phyloP scores from a whole-genome alignment of 1,140 invertebrate genomes.

The Drusus annulatus region DNA sequence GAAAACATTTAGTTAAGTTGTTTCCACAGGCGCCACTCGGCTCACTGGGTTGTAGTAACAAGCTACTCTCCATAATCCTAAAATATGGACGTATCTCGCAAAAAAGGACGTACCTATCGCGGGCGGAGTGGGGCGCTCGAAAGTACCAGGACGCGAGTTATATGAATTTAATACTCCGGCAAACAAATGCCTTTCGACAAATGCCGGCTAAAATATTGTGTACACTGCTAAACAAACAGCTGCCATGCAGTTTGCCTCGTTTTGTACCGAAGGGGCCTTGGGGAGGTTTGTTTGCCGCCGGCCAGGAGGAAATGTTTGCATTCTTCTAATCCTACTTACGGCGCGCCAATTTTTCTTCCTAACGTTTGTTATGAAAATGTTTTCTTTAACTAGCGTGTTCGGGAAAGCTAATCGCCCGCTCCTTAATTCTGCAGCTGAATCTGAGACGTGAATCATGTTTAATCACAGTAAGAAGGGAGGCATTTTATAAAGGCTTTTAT shows the following conservation, averaged over 20 bases:
- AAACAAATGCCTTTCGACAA: slow-evolving; percentile 46
- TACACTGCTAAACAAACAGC: slow-evolving; percentile 42
- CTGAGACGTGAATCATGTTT: slow-evolving; percentile 20
- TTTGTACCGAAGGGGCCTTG: neutral
- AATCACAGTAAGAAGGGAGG: slow-evolving; percentile 27
- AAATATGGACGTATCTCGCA: slow-evolving; percentile 41
- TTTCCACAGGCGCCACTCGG: neutral
- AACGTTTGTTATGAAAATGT: slow-evolving; percentile 32
- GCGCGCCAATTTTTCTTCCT: slow-evolving; percentile 25
- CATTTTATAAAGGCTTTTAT: slow-evolving; percentile 18
- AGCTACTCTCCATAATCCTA: slow-evolving; percentile 43
- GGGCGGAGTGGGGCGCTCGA: neutral
- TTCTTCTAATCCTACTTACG: slow-evolving; percentile 35
- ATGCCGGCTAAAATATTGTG: slow-evolving; percentile 47
- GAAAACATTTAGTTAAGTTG: slow-evolving; percentile 23
- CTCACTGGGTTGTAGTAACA: slow-evolving; percentile 9
- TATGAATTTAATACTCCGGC: slow-evolving; percentile 44
- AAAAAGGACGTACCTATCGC: slow-evolving; percentile 32
- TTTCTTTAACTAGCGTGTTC: slow-evolving; percentile 19
- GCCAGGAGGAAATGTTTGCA: slow-evolving; percentile 15
- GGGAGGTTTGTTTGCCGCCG: neutral
- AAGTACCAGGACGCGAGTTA: slow-evolving; percentile 35
- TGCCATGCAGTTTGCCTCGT: slow-evolving; percentile 23
- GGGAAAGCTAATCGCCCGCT: neutral
- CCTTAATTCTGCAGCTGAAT: slow-evolving; percentile 4